Evolutionary conservation across 2,797 vertebrate species (phyloP), one percentile per base, ranked within the genome.

Genomic region (Alfaro cultratus): DNA sequence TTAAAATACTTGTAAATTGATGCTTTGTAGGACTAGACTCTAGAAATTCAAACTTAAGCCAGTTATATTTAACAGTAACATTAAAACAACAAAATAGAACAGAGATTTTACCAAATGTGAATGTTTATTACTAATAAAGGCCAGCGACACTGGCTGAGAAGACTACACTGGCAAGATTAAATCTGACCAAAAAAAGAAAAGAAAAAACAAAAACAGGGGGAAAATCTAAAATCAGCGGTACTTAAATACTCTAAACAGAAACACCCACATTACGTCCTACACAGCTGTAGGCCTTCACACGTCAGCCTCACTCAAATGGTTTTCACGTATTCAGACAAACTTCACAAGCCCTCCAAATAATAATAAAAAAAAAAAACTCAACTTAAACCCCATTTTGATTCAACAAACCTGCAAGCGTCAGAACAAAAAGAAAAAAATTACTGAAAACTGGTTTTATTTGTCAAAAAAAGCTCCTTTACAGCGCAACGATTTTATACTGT

Each of bases 381-480:
- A 87, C 55, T 79, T 80, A 74, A 75, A 78, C 83, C 83, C 74
- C 75, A 71, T 71, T 71, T 71, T 71, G 68, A 71, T 71, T 71
- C 68, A 71, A 87, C 84, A 83, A 87, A 91, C 67, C 77, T 85
- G 87, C 80, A 93, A 91, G 88, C 89, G 93, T 92, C 88, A 92
- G 87, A 57, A 57, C 16, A 77, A 57, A 75, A 70, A 51, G 46
- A 55, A 93, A 62, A 62, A 84, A 87, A 89, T 86, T 94, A 95
- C 94, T 94, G 92, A 95, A 95, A 96, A 95, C 92, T 93, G 96
- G 97, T 99, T 99, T 98, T 99, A 98, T 98, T 95, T 97, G 87
- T 93, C 91, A 93, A 94, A 94, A 78, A 98, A 98, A 98, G 98
- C 97, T 97, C 96, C 96, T 96, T 94, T 97, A 98, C 96, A 97